These are phyloP conservation scores for Danio choprae DNA, from an alignment of 2,797 vertebrate genomes.

Conservation along the genomic window DNA sequence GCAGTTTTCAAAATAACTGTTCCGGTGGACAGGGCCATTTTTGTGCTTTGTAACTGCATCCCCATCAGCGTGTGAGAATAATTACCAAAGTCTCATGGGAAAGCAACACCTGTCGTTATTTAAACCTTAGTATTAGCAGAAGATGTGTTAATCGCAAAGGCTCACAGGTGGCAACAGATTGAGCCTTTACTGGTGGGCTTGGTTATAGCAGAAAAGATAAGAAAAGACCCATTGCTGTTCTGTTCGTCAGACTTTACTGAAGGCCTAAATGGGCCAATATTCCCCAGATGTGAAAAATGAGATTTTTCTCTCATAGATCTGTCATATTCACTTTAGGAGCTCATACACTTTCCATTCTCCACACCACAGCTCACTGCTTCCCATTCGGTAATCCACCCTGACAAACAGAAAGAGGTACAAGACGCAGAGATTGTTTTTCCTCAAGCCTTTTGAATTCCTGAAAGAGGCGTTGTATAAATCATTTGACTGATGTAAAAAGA, in stretches of 20 bases:
- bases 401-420: constrained; percentile 53
- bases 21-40: background rate
- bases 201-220: constrained; percentile 24
- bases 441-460: constrained; percentile 6
- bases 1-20: too few species aligned
- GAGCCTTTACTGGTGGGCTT: constrained; percentile 28
- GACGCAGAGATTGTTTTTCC: constrained; percentile 43
- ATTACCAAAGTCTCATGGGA: constrained; percentile 11
- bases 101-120: background rate
- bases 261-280: constrained; percentile 45
- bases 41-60: background rate
- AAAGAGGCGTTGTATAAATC: constrained; percentile 33
- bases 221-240: constrained; percentile 42
- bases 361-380: constrained; percentile 27
- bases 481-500: constrained; percentile 48
- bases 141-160: constrained; percentile 8
- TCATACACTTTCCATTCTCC: constrained; percentile 48
- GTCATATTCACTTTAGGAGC: constrained; percentile 55
- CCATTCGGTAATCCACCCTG: constrained; percentile 38
- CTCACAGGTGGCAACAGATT: constrained; percentile 35
- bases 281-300: constrained; percentile 42
- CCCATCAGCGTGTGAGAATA: constrained; percentile 10
- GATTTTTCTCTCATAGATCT: constrained; percentile 56
- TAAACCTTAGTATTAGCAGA: constrained; percentile 9
- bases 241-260: constrained; percentile 49